Conservation (phyloP, 2,888 invertebrate species). For the Stenodera caucasica region DNA sequence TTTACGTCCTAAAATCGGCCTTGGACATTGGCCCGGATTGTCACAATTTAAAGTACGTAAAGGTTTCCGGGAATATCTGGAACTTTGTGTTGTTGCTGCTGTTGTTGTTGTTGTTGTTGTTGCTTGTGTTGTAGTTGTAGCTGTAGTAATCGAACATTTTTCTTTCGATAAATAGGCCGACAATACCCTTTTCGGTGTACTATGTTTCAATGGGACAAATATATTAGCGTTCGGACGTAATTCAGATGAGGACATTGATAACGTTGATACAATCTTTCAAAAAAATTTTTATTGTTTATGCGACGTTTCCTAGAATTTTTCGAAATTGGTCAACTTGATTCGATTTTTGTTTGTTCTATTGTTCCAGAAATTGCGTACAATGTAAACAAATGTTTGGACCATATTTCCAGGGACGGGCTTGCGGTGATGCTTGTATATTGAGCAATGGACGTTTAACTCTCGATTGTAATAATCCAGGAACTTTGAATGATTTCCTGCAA, state of each 20-base stretch:
- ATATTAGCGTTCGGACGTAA: slow-evolving; percentile 6
- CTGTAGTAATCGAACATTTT: background rate
- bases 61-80: slow-evolving; percentile 23
- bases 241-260: slow-evolving; percentile 3
- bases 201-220: background rate
- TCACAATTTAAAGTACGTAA: background rate
- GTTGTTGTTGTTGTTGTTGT: background rate
- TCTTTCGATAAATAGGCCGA: background rate
- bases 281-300: slow-evolving; percentile 31
- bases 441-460: slow-evolving; percentile 49
- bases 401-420: slow-evolving; percentile 57
- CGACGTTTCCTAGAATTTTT: slow-evolving; percentile 42
- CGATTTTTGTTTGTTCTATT: slow-evolving; percentile 5
- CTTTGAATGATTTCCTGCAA: slow-evolving; percentile 54
- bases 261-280: background rate
- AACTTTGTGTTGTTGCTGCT: slow-evolving; percentile 14
- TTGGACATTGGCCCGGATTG: background rate
- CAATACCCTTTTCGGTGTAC: background rate
- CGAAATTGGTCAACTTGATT: background rate
- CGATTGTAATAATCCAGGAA: slow-evolving; percentile 59
- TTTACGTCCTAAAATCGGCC: slow-evolving; percentile 12
- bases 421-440: slow-evolving; percentile 55
- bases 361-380: slow-evolving; percentile 56
- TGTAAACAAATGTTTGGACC: slow-evolving; percentile 59
- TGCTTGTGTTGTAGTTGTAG: background rate